Evolutionary conservation across 2,888 invertebrate genomes (phyloP), one percentile per base, ranked within the genome.

Genomic region (Tineola bisselliella): DNA sequence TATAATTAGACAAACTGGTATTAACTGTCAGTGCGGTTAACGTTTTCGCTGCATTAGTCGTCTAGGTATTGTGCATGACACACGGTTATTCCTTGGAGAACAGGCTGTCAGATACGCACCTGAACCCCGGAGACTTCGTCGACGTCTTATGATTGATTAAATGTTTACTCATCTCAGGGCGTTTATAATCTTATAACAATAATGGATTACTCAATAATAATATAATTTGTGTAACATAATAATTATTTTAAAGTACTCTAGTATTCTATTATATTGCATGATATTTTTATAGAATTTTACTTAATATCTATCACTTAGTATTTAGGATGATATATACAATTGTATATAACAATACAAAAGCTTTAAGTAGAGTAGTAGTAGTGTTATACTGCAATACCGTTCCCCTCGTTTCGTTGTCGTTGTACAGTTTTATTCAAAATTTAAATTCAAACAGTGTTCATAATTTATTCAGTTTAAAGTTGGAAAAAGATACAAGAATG

Each of bases 401-500:
- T 38, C 10, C 10, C 38, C 15, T 17, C 15, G 8, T 48, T 48
- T 43, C 3, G 13, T 43, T 43, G 43, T 12, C 43, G 43, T 10
- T 43, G 43, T 43, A 10, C 25, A 43, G 15, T 48, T 48, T 48
- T 17, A 17, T 17, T 48, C 6, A 8, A 15, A 48, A 15, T 48
- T 48, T 48, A 48, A 48, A 48, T 48, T 48, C 48, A 48, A 48
- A 17, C 48, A 48, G 10, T 48, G 17, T 48, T 48, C 17, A 48
- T 48, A 48, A 48, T 48, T 48, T 48, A 48, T 48, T 48, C 48
- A 48, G 48, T 48, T 48, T 13, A 17, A 48, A 48, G 48, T 48
- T 48, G 48, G 48, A 17, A 48, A 48, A 48, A 10, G 17, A 15
- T 48, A 48, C 48, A 48, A 48, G 15, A 48, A 48, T 48, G 15